Percentiles rank a stretch among this genome's conserved stretches.
phyloP scores from a whole-genome alignment of 2,797 vertebrate genomes.

The Urosaurus nigricauda region DNA sequence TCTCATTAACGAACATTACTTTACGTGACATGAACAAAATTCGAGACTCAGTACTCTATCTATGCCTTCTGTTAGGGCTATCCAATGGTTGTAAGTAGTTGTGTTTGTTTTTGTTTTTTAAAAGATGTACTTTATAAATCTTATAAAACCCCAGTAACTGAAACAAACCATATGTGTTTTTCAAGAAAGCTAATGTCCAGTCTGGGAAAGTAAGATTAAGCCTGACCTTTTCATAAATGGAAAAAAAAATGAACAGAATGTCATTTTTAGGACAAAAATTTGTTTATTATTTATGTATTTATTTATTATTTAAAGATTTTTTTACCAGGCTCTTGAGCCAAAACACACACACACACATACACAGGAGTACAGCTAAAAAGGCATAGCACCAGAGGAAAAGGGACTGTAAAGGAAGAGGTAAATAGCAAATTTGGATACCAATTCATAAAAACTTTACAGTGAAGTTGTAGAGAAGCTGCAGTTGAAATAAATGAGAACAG shows the following conservation, averaged over 20 bases:
- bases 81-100: not conserved
- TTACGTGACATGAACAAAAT: constrained; percentile 14
- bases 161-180: constrained; percentile 23
- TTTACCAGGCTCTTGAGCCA: not conserved
- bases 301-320: constrained; percentile 15
- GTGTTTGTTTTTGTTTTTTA: not conserved
- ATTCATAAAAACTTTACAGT: not conserved
- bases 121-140: constrained; percentile 12
- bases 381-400: not conserved
- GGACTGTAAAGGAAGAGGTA: not conserved
- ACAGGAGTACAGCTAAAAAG: not conserved
- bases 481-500: not conserved
- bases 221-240: constrained; percentile 21
- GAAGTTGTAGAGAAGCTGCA: not conserved
- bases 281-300: constrained; percentile 16
- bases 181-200: constrained; percentile 1
- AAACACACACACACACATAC: too few relatives aligned
- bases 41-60: constrained; percentile 16
- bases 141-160: constrained; percentile 21
- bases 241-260: constrained; percentile 1
- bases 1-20: constrained; percentile 8
- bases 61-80: not conserved
- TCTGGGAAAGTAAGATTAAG: constrained; percentile 20
- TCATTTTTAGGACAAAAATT: not conserved
- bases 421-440: not conserved